Base-by-base conservation (phyloP, 2,797 vertebrate species). In the Halcyon smyrnensis region DNA sequence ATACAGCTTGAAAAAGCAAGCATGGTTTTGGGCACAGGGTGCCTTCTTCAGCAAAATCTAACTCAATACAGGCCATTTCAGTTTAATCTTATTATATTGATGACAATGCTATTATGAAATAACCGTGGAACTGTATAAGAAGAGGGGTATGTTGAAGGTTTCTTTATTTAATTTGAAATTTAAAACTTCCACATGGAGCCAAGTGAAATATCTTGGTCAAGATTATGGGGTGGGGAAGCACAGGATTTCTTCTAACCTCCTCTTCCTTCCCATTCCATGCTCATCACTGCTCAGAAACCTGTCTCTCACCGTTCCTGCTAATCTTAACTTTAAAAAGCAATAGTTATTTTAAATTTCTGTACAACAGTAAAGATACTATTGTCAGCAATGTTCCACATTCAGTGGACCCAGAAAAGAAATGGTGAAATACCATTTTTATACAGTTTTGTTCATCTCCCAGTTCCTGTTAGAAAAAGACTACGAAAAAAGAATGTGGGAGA, bases 41-140 rank as follows among this genome's bases (percentile, higher is more conserved):
- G 70, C 81, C 81, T 95, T 87, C 77, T 96, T 95, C 94, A 94
- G 95, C 90, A 94, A 90, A 96, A 94, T 89, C 71, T 77, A 89
- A 90, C 88, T 91, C 93, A 85, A 68, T 93, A 53, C 17, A 80
- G 23, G 67, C 86, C 63, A 77, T 87, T 94, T 74, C 75, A 77
- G 25, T 74, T 82, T 94, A 90, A 95, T 89, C 67, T 89, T 16
- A 69, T 82, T 79, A 77, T n/a, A 15, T 6, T 87, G 63, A 70
- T 89, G 83, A 62, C 90, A 88, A 21, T 41, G 16, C 63, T 62
- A 18, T 80, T 84, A 90, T 14, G 17, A 87, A 84, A 74, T 36
- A 48, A 68, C 46, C 34, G 37, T 71, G 53, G 67, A 76, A 76
- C 73, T 68, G 30, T 76, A 56, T 48, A 82, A 79, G 24, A 95